Base-by-base conservation (phyloP, 2,113 vertebrate genomes). In the Aptenodytes patagonicus region DNA sequence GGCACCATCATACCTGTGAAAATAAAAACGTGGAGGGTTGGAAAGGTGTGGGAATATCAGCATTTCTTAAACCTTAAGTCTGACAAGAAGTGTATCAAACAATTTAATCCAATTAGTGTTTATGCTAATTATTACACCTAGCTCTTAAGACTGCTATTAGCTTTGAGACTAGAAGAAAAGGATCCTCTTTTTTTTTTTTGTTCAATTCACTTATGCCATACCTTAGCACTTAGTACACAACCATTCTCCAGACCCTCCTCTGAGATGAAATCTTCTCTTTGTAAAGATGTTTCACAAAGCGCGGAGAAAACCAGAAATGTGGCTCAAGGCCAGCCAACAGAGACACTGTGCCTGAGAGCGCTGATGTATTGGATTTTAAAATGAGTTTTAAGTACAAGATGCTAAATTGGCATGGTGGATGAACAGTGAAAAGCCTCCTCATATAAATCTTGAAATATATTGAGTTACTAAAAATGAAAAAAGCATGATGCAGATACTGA, bases 1-100 rank as follows among this genome's bases (percentile, higher is more conserved):
- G 99, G 99, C 91, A 99, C 97, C 98, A 99, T 99, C 98, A 99
- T 99, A 69, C 99, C 99, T 99, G 97, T 6, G 78, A 72, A 92
- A 82, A 84, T 25, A 82, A 70, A 92, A 94, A 61, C 2, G 16
- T 1, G 13, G 7, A 54, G 5, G 16, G 21, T 79, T 60, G 28
- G 38, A 77, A 83, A 87, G 44, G 14, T 10, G 6, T 10, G 2
- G 10, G 16, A 51, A 55, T 16, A 70, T 1, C 15, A 57, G 9
- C 14, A 61, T 8, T 73, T 81, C 17, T 52, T 28, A 82, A 40
- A 73, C 15, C 9, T 64, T 18, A 47, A 34, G 11, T 24, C 4
- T 47, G 24, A 55, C 14, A 40, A 58, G 21, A 70, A 15, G 13
- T 9, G 1, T 20, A 55, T 32, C 51, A 47, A 78, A 85, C 42